phyloP scores from a whole-genome alignment of 2,113 vertebrate genomes.

The Leptodactylus fuscus region DNA sequence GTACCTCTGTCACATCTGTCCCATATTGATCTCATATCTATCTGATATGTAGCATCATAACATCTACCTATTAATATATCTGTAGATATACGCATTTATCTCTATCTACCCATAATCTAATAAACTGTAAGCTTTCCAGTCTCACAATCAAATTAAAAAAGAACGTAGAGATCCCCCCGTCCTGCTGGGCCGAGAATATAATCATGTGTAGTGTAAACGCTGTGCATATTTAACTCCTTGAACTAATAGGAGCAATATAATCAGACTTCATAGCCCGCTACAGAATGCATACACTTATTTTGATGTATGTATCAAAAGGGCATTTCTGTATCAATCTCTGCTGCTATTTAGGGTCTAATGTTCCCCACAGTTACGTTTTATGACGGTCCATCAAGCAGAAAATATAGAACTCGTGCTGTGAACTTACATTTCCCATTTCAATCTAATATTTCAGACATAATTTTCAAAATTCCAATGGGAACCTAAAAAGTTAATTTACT shows the following conservation, averaged over 20 bases:
- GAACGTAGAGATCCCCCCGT: not conserved
- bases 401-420: constrained; percentile 70
- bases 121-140: not conserved
- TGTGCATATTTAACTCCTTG: constrained; percentile 52
- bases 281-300: constrained; percentile 53
- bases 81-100: not conserved
- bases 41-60: not conserved
- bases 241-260: constrained; percentile 44
- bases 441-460: constrained; percentile 73
- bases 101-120: not conserved
- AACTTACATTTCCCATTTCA: constrained; percentile 72
- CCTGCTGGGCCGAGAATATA: not conserved
- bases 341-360: constrained; percentile 57
- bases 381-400: constrained; percentile 63
- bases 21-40: not conserved
- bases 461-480: constrained; percentile 76
- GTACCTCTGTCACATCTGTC: not conserved
- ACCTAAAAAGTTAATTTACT: constrained; percentile 77
- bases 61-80: not conserved
- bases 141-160: not conserved
- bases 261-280: constrained; percentile 13
- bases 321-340: constrained; percentile 54
- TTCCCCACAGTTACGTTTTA: constrained; percentile 59
- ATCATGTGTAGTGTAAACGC: constrained; percentile 15
- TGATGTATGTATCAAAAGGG: constrained; percentile 52